A percentile compares a stretch with the other conserved stretches of the same genome.
These are phyloP conservation scores for Lithobates sylvaticus DNA, from an alignment of 2,797 vertebrate species.

Conservation along the genomic window DNA sequence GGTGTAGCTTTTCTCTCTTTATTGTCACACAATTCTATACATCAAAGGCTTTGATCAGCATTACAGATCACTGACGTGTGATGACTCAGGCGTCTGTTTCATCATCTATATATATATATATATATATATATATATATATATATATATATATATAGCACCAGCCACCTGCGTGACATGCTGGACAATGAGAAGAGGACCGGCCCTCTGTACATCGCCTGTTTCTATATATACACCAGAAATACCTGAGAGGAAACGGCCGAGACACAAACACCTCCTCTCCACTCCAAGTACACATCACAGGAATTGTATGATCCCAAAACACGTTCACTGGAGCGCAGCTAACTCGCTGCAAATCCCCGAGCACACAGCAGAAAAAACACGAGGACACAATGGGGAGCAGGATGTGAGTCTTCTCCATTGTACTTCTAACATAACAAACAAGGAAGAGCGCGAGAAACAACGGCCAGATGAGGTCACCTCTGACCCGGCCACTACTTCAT, in stretches of 20 bases:
- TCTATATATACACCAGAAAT: conserved; percentile 6
- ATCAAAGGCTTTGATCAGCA: background rate
- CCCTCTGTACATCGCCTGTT: no score
- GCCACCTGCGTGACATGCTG: background rate
- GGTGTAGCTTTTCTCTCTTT: no score
- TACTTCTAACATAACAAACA: conserved; percentile 73
- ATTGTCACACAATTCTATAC: background rate
- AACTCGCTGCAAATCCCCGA: conserved; percentile 62
- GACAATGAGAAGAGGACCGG: background rate
- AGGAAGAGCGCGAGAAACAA: conserved; percentile 65
- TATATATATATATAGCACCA: background rate
- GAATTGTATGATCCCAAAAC: conserved; percentile 29
- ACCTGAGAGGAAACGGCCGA: background rate
- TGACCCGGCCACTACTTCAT: background rate
- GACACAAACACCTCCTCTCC: background rate
- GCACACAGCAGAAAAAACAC: conserved; percentile 69
- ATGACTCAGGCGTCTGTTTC: background rate
- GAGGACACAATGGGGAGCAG: conserved; percentile 66
- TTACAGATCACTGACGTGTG: no score
- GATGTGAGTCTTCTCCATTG: conserved; percentile 65
- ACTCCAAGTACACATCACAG: background rate
- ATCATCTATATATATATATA: background rate
- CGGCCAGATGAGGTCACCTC: background rate
- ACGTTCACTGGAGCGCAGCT: conserved; percentile 61
- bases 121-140: background rate